Evolutionary conservation across 2,888 invertebrate genomes (phyloP).

Genomic region (Micoletzkya japonica): DNA sequence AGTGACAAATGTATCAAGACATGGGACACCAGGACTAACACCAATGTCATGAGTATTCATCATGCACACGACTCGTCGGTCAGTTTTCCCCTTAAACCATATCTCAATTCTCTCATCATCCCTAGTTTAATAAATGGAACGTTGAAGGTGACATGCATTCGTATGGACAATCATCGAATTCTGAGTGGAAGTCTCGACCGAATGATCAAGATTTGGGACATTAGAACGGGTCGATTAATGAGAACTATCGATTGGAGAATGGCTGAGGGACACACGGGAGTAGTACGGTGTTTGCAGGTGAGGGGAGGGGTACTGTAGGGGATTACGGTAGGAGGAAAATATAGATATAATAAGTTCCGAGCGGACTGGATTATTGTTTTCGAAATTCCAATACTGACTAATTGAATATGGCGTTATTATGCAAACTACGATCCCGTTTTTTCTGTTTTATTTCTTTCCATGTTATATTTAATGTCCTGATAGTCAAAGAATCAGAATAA

Average conservation of each 20-base stretch:
- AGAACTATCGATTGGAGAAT: conserved; percentile 70
- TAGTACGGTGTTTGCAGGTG: conserved; percentile 66
- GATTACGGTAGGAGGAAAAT: too few species aligned
- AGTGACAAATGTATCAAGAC: conserved; percentile 68
- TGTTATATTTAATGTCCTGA: too few species aligned
- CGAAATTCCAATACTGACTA: too few species aligned
- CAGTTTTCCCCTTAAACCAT: not conserved
- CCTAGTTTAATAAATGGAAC: not conserved
- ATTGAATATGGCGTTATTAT: too few species aligned
- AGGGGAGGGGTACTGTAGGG: too few species aligned
- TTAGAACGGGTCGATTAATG: conserved; percentile 65
- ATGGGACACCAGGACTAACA: conserved; percentile 66
- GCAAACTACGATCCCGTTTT: too few species aligned
- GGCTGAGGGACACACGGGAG: conserved; percentile 70
- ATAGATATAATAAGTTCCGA: too few species aligned
- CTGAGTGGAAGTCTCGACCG: conserved; percentile 69
- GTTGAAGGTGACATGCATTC: conserved; percentile 65
- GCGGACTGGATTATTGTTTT: too few species aligned
- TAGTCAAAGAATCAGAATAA: too few species aligned
- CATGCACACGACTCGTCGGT: conserved; percentile 68
- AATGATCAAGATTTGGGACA: conserved; percentile 68
- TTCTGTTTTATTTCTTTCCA: too few species aligned
- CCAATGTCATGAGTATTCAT: conserved; percentile 66
- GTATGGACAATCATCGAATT: conserved; percentile 67
- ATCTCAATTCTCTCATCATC: not conserved